phyloP scores from a whole-genome alignment of 2,888 invertebrate genomes.

The Aphidius colemani region DNA sequence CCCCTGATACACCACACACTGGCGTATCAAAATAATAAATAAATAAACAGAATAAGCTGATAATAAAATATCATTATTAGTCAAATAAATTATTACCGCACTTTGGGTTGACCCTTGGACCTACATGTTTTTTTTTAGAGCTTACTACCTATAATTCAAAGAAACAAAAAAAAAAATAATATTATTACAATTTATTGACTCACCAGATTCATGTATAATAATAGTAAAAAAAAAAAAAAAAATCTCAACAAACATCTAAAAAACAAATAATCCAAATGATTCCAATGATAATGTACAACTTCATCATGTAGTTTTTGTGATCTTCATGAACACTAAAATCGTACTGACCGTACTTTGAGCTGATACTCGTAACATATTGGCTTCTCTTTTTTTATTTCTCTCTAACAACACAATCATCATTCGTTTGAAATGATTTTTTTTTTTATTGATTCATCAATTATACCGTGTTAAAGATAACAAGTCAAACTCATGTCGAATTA shows the following conservation, averaged over 20 bases:
- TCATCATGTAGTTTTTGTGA: no score
- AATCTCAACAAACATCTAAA: constrained; percentile 45
- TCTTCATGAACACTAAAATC: no score
- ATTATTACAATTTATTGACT: background rate
- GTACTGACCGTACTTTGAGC: no score
- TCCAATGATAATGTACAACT: background rate
- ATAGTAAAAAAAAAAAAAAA: constrained; percentile 17
- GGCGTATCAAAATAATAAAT: background rate
- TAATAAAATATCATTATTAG: constrained; percentile 1
- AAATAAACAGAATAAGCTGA: background rate
- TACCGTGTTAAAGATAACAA: no score
- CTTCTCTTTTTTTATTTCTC: no score
- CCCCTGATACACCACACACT: constrained; percentile 52
- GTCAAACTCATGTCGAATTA: no score
- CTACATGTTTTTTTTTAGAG: constrained; percentile 7
- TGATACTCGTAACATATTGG: no score
- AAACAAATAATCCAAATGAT: constrained; percentile 35
- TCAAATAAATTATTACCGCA: constrained; percentile 38
- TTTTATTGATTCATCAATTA: no score
- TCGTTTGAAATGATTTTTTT: no score
- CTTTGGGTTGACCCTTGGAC: constrained; percentile 30
- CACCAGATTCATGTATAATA: background rate
- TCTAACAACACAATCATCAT: no score
- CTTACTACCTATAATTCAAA: constrained; percentile 32
- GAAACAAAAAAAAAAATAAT: constrained; percentile 15